Evolutionary conservation across 1,140 invertebrate genomes (phyloP), one percentile per base, ranked within the genome.

Genomic region (Drosophila prosaltans): DNA sequence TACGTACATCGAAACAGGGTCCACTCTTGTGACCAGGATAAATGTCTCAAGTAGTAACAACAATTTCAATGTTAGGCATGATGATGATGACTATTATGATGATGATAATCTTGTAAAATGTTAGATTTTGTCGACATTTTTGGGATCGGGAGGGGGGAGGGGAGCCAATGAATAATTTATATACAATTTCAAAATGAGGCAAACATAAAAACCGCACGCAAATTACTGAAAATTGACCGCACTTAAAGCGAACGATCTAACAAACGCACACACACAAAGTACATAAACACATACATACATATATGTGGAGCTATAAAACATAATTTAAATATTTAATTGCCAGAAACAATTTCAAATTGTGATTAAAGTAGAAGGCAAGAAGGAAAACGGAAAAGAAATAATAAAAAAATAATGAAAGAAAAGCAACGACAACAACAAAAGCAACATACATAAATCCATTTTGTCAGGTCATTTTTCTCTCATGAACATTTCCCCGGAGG

Each of bases 291-390:
- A 55, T 48, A 39, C 10, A 54, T 16, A 24, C 16, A 51, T 39
- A 16, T 51, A 24, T 10, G 2, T 41, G 8, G 8, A 11, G 8
- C 39, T 48, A 72, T 71, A 65, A 76, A 81, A 86, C 60, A 78
- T 79, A 86, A 85, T 85, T 85, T 85, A 73, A 85, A 88, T 85
- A 85, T 85, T 88, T 85, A 85, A 85, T 82, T 82, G 83, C 72
- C 28, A 62, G 55, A 9, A 72, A 73, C 71, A 78, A 82, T 88
- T 79, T 74, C 28, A 59, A 39, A 68, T 65, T 74, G 69, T 67
- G 60, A 24, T 76, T 76, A 71, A 68, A 69, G 71, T 72, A 64
- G 76, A 69, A 67, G 39, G 21, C 69, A 77, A 40, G 10, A 9
- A 75, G 69, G 65, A 64, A 63, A 82, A 16, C 16, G 16, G 0